phyloP scores from a whole-genome alignment of 2,888 invertebrate genomes.

The Cephalotes varians region DNA sequence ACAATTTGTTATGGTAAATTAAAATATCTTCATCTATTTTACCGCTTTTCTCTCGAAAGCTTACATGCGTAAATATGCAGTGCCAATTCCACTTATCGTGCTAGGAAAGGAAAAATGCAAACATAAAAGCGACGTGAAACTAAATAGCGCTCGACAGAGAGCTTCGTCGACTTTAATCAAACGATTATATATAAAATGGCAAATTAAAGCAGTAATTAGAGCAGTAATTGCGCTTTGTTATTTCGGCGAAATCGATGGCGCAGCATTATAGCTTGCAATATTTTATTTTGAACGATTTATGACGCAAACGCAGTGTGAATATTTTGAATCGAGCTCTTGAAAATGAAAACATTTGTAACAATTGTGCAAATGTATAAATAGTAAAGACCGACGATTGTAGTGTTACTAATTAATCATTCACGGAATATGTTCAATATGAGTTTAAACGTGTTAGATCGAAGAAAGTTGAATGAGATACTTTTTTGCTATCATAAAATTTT shows the following conservation, averaged over 20 bases:
- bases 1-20: not conserved
- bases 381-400: not conserved
- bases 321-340: not conserved
- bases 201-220: conserved; percentile 52
- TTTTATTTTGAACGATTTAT: not conserved
- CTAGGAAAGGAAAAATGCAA: conserved; percentile 6
- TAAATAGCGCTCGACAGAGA: not conserved
- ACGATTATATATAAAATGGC: conserved; percentile 44
- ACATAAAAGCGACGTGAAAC: not conserved
- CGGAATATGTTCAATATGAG: not conserved
- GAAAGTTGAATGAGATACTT: not conserved
- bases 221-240: conserved; percentile 39
- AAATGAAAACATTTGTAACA: not conserved
- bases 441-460: not conserved
- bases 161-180: conserved; percentile 24
- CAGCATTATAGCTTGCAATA: conserved; percentile 12
- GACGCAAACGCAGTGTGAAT: not conserved
- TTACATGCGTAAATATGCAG: not conserved
- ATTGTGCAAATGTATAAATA: not conserved
- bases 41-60: not conserved
- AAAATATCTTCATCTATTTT: not conserved
- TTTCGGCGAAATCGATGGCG: conserved; percentile 43
- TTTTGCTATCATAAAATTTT: too few species aligned
- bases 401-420: not conserved
- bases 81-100: not conserved